Percentiles rank a stretch among this genome's conserved stretches.
Conservation (phyloP, 2,797 vertebrate genomes). For the Calcarius lapponicus region DNA sequence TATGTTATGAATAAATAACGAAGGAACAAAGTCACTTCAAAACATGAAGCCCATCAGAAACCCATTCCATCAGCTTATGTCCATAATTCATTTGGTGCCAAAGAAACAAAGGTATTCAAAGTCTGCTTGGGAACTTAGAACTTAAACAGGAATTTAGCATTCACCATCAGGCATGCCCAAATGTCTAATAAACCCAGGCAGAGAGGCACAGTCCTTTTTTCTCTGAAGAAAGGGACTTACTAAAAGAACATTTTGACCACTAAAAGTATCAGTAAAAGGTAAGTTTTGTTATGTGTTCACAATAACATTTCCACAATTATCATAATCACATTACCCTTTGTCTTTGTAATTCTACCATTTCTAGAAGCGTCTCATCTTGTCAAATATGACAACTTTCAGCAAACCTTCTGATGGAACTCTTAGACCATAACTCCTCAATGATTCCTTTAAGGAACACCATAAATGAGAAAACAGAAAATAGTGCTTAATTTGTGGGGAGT, state of each 20-base stretch:
- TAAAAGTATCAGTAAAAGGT: neutral
- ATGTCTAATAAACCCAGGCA: conserved; percentile 3
- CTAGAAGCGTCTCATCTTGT: neutral
- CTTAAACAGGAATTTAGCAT: neutral
- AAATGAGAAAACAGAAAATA: neutral
- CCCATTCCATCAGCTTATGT: neutral
- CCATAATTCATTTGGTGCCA: neutral
- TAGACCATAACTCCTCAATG: neutral
- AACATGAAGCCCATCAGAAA: neutral
- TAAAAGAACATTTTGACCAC: neutral
- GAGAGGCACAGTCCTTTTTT: neutral
- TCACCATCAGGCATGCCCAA: neutral
- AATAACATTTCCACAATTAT: neutral
- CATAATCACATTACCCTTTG: neutral
- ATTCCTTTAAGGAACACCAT: neutral
- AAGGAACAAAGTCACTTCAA: neutral
- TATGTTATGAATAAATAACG: neutral
- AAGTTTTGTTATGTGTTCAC: neutral
- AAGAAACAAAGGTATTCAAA: neutral
- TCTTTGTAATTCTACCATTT: neutral
- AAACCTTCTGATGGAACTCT: neutral
- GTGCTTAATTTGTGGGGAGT: neutral
- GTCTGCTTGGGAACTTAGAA: neutral
- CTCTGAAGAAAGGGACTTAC: neutral
- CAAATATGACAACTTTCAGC: neutral